These are phyloP conservation scores for Oenanthe oenanthe DNA, from an alignment of 2,113 vertebrate species.

Conservation along the genomic window DNA sequence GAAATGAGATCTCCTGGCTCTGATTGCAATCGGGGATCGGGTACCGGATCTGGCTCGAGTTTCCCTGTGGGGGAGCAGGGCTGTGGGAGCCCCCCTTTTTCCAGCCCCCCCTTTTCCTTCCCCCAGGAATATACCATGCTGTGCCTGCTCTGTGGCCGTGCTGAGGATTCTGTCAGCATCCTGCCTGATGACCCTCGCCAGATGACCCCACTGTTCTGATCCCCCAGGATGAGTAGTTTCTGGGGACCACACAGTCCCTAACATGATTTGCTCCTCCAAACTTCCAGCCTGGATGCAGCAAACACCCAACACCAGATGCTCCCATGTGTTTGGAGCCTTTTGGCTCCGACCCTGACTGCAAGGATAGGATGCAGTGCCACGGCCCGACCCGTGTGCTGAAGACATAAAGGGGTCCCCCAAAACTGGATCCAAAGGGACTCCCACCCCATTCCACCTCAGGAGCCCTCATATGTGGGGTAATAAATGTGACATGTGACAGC, in stretches of 20 bases:
- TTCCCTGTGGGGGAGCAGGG: not conserved
- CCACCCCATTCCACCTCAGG: accelerated
- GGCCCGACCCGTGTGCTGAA: accelerated
- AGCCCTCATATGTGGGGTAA: not conserved
- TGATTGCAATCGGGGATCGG: not conserved
- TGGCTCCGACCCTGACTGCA: accelerated
- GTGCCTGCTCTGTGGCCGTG: slow-evolving; percentile 94
- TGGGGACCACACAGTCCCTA: not conserved
- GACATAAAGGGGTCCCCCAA: not conserved
- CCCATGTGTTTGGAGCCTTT: not conserved
- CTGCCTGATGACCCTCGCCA: slow-evolving; percentile 94
- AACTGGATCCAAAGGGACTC: not conserved
- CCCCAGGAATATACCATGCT: slow-evolving; percentile 96
- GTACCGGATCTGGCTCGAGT: not conserved
- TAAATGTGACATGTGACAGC: not conserved
- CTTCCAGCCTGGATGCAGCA: not conserved
- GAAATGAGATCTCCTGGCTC: not conserved
- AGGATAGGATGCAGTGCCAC: not conserved
- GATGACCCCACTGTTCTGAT: slow-evolving; percentile 89
- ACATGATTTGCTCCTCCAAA: not conserved
- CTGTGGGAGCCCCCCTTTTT: not conserved
- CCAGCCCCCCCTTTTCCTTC: not conserved
- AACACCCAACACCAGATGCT: accelerated
- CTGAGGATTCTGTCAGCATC: slow-evolving; percentile 93
- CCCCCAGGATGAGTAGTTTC: accelerated